Evolutionary conservation across 2,888 invertebrate species (phyloP).

Genomic region (Cecidostiba fungosa): DNA sequence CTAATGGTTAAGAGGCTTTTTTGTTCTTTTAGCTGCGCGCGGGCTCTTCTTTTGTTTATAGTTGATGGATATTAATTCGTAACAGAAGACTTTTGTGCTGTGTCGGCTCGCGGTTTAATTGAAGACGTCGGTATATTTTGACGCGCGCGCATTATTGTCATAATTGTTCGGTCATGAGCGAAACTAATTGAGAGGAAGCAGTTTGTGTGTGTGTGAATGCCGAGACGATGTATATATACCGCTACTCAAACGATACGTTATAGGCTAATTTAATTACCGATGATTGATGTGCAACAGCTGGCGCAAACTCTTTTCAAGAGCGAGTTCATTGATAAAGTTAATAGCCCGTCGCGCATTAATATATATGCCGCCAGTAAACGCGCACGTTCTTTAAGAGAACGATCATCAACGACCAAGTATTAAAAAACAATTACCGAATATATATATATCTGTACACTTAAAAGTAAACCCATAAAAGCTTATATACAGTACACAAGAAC

Average conservation of each 20-base stretch:
- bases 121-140: not conserved
- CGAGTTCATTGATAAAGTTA: constrained; percentile 9
- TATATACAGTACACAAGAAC: not conserved
- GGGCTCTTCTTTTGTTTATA: not conserved
- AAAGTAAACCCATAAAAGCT: no score
- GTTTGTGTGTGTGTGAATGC: no score
- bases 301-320: not conserved
- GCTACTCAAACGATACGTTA: not conserved
- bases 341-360: not conserved
- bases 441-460: no score
- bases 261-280: constrained; percentile 9
- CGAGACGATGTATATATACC: not conserved
- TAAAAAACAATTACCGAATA: no score
- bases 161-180: not conserved
- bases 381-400: not conserved
- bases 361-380: not conserved
- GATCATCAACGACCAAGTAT: no score
- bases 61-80: no score
- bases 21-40: not conserved
- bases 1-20: not conserved
- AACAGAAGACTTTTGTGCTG: constrained; percentile 9
- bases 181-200: not conserved
- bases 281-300: constrained; percentile 40
- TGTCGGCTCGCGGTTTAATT: not conserved
- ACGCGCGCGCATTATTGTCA: not conserved